These are phyloP conservation scores for Scaptomyza hsui DNA, from an alignment of 1,140 invertebrate species.

Conservation along the genomic window DNA sequence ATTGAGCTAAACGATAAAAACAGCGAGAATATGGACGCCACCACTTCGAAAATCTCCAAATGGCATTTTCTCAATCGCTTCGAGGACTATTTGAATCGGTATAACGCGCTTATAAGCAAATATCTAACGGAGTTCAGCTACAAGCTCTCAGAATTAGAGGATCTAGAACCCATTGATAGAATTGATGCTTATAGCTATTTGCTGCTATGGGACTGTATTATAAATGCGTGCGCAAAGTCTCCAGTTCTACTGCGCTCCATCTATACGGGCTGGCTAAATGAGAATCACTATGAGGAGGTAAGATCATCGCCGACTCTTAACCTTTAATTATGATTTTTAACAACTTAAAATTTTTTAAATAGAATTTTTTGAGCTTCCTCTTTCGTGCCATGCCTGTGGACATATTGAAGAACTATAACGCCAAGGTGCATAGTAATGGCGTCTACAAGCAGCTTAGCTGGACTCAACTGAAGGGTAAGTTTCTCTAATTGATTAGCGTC, in stretches of 20 bases:
- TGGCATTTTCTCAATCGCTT: constrained; percentile 85
- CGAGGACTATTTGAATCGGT: constrained; percentile 84
- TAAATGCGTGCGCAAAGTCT: constrained; percentile 88
- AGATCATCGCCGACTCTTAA: not conserved
- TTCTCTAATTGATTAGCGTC: constrained; percentile 21
- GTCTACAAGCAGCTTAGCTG: constrained; percentile 69
- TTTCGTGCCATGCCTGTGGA: constrained; percentile 81
- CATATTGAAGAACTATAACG: constrained; percentile 79
- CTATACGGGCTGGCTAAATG: constrained; percentile 88
- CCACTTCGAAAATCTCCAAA: constrained; percentile 38
- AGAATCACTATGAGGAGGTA: constrained; percentile 84
- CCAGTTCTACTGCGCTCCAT: constrained; percentile 88
- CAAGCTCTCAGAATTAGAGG: constrained; percentile 72
- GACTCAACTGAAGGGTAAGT: constrained; percentile 75
- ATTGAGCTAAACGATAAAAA: constrained; percentile 66
- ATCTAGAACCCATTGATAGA: constrained; percentile 65
- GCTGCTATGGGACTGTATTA: constrained; percentile 89
- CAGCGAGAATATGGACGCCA: constrained; percentile 47
- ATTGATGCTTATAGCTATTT: constrained; percentile 86
- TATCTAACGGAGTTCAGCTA: constrained; percentile 79
- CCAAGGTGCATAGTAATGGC: constrained; percentile 68
- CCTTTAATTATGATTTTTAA: constrained; percentile 53
- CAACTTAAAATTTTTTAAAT: constrained; percentile 52
- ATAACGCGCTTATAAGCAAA: constrained; percentile 60
- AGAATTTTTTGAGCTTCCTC: constrained; percentile 80